Base-by-base conservation (phyloP, 2,888 invertebrate genomes). In the Xanthorhoe designata region DNA sequence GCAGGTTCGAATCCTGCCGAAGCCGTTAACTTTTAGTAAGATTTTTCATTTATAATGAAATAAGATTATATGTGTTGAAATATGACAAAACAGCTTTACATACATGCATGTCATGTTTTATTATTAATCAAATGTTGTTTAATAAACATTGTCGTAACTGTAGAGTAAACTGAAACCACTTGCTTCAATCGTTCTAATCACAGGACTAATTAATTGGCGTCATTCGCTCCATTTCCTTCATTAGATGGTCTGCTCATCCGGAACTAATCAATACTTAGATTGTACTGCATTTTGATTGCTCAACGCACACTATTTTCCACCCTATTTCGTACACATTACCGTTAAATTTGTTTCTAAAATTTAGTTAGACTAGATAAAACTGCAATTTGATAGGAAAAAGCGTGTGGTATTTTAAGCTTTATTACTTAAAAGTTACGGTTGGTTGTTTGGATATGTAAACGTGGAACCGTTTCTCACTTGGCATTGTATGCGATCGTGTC, bases 181-280 rank as follows among this genome's bases (percentile, higher is more conserved):
- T 42, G 13, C 38, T 42, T 42, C 38, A 42, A 0, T 47, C 5
- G 47, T 17, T 4, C 6, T 47, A 59, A 60, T 65, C 59, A 62
- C 51, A 60, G 15, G 55, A 15, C 17, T 50, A 56, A 67, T 66
- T 69, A 69, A 70, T 70, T 68, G 61, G 35, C 61, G 56, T 67
- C 59, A 58, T 24, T 55, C 51, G 63, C 38, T 45, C 55, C 59
- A 60, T 61, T 62, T 70, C 56, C 66, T 63, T 73, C 68, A 68
- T 71, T 71, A 69, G 51, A 64, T 59, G 57, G 51, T 9, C 54
- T 64, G 54, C 52, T 70, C 68, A 68, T 51, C 57, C 55, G 66
- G 66, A 69, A 73, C 68, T 65, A 64, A 68, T 59, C 53, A 18
- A 29, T 53, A 55, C 45, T 66, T 61, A 61, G 53, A 69, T 65